These are phyloP conservation scores for Halictus ligatus DNA, from an alignment of 2,888 invertebrate genomes.

Conservation along the genomic window DNA sequence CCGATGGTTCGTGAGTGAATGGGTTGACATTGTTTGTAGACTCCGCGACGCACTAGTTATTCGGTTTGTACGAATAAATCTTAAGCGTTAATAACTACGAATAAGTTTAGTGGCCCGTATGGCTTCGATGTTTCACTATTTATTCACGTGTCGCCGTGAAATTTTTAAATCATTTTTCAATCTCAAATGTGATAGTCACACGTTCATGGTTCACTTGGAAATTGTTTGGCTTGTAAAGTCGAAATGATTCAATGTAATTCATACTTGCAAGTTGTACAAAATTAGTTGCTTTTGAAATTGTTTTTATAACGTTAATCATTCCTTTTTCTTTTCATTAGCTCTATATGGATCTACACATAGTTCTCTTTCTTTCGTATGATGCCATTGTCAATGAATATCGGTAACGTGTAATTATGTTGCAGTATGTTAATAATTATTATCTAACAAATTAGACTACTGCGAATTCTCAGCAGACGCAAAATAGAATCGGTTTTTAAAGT, in stretches of 20 bases:
- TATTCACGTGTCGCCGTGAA: not conserved
- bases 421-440: not conserved
- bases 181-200: not conserved
- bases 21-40: slow-evolving; percentile 40
- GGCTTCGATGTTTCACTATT: slow-evolving; percentile 17
- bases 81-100: slow-evolving; percentile 29
- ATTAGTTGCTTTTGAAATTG: not conserved
- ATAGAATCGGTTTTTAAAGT: slow-evolving; percentile 9
- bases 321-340: not conserved
- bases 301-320: not conserved
- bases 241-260: not conserved
- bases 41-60: slow-evolving; percentile 22
- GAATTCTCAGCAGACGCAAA: not conserved
- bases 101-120: slow-evolving; percentile 26
- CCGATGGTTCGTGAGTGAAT: slow-evolving; percentile 36
- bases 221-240: not conserved
- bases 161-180: not conserved
- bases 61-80: slow-evolving; percentile 39
- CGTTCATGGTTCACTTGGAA: not conserved
- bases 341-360: not conserved
- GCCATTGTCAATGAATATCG: not conserved
- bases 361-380: no score
- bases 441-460: not conserved
- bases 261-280: not conserved
- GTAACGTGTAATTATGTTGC: not conserved